A percentile compares a stretch with the other conserved stretches of the same genome.
phyloP scores from a whole-genome alignment of 2,113 vertebrate species.

The Chionis minor region DNA sequence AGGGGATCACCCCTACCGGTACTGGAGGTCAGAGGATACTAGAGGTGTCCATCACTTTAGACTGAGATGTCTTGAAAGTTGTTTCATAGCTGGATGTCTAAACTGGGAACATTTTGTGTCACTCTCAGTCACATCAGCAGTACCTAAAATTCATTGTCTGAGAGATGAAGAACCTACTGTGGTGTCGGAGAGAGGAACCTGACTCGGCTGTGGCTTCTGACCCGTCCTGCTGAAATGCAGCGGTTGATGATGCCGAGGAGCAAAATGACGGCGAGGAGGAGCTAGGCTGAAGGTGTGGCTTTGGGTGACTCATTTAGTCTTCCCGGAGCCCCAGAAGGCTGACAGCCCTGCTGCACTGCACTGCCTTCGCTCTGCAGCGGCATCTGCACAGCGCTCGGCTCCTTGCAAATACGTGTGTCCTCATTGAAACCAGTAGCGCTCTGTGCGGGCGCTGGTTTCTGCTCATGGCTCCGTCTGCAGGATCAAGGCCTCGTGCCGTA shows the following conservation, averaged over 20 bases:
- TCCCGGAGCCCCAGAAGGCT: not conserved
- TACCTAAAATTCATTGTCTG: not conserved
- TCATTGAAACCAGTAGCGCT: not conserved
- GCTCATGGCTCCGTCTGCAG: not conserved
- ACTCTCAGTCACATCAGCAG: not conserved
- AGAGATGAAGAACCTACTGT: not conserved
- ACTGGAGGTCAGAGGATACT: not conserved
- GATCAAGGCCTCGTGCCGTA: not conserved
- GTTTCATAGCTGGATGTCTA: not conserved
- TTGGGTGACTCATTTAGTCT: not conserved
- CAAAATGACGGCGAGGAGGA: not conserved
- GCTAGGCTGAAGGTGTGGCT: not conserved
- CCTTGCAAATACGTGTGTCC: not conserved
- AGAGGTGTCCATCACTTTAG: not conserved
- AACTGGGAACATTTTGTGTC: not conserved
- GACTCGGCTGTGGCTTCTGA: not conserved
- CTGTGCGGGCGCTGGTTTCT: not conserved
- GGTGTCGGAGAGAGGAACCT: not conserved
- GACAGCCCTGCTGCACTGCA: not conserved
- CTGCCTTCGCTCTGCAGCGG: not conserved
- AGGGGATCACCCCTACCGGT: not conserved
- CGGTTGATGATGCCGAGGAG: not conserved
- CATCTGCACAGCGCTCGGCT: not conserved
- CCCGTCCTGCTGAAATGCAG: rapidly evolving
- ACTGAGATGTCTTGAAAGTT: not conserved